Percentiles rank a stretch among this genome's conserved stretches.
Evolutionary conservation across 35 echinoderm and acorn worm species (phyloP).

Genomic region (Heliocidaris erythrogramma): DNA sequence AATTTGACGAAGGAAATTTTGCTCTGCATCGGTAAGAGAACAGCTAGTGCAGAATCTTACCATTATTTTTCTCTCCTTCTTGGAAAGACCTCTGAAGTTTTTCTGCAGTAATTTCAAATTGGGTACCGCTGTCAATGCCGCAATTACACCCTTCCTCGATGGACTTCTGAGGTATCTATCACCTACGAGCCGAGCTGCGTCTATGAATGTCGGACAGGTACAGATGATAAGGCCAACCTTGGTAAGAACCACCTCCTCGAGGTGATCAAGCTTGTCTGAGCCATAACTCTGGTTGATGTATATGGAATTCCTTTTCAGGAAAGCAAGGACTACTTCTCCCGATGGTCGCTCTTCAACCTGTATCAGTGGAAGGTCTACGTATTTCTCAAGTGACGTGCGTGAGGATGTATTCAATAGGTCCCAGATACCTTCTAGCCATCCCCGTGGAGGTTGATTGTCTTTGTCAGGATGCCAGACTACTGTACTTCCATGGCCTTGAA

Average conservation of each 20-base stretch:
- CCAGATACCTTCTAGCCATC: slow-evolving; percentile 24
- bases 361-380: background rate
- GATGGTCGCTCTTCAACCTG: background rate
- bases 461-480: slow-evolving; percentile 18
- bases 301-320: background rate
- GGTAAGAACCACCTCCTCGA: background rate
- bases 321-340: background rate
- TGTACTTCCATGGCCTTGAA: background rate
- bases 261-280: background rate
- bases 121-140: background rate
- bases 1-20: background rate
- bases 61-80: background rate
- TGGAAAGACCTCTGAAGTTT: background rate
- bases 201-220: slow-evolving; percentile 1
- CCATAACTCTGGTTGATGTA: background rate
- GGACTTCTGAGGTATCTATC: slow-evolving; percentile 25
- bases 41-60: background rate
- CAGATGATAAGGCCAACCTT: slow-evolving; percentile 31
- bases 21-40: background rate
- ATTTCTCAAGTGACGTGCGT: background rate
- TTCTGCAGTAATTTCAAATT: background rate
- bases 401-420: background rate
- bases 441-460: background rate
- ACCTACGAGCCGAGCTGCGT: background rate
- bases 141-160: background rate